Evolutionary conservation across 2,113 vertebrate genomes (phyloP), one percentile per base, ranked within the genome.

Genomic region (Oostethus manadensis): DNA sequence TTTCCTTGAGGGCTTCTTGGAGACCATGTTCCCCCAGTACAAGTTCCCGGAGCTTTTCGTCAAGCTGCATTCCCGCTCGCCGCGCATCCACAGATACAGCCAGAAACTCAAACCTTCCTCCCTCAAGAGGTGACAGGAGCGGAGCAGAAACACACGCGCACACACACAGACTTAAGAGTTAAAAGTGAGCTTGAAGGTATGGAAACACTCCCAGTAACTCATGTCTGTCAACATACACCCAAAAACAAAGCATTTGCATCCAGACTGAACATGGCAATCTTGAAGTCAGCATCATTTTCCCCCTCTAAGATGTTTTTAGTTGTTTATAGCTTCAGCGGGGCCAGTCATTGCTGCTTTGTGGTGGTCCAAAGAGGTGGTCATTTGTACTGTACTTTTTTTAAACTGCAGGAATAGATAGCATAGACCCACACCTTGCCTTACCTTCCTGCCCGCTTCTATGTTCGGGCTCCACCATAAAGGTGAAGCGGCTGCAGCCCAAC

Each of bases 1-100:
- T 66, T 96, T 97, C 88, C 86, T 99, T 71, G 97, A 99, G 88
- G 95, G 97, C 78, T 96, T 98, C 81, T 87, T 99, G 86, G 96
- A 99, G 90, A 97, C 93, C 64, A 92, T 99, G 83, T 99, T 98
- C 88, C 94, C 96, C 17, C 94, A 95, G 78, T 95, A 96, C 88
- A 97, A 94, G 78, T 97, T 99, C 74, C 93, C 91, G 10, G 95
- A 99, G 90, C 94, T 99, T 70, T 99, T 99, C 76, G 89, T 93
- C 82, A 97, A 94, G 92, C 91, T 99, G 84, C 94, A 99, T 89
- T 98, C 96, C 64, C 91, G 90, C 60, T 99, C 97, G 49, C 91
- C 93, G 16, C 94, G 96, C 70, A 92, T 94, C 82, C 91, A 91
- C 69, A 91, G 87, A 83, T 98, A 95, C 72, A 91, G 88, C 80